These are phyloP conservation scores for Acanthornis magna DNA, from an alignment of 2,797 vertebrate genomes.

Conservation along the genomic window DNA sequence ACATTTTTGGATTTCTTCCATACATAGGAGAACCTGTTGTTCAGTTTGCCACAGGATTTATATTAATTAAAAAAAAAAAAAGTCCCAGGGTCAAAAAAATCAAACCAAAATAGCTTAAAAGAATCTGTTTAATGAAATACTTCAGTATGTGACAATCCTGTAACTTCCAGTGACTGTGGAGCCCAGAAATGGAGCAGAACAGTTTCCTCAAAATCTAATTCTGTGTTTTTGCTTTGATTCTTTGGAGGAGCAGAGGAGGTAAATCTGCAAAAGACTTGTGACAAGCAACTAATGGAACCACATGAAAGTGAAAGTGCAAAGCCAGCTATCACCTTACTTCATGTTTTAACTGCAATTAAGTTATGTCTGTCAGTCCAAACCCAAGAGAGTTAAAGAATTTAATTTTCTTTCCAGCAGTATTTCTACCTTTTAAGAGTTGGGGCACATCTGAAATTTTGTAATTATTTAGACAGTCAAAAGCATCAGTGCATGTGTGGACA, in stretches of 20 bases:
- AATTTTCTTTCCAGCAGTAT: neutral
- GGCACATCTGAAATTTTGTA: neutral
- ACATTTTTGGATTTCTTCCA: neutral
- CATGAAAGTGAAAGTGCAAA: neutral
- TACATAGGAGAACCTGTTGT: neutral
- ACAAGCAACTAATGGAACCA: neutral
- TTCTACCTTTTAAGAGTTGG: neutral
- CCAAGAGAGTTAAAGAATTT: neutral
- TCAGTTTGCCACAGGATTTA: neutral
- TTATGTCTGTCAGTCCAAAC: neutral
- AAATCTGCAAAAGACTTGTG: neutral
- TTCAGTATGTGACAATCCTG: neutral
- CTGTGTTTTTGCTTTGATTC: neutral
- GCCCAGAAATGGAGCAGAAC: neutral
- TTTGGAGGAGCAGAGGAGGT: neutral
- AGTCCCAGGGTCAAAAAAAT: neutral
- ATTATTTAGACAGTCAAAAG: neutral
- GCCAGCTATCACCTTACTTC: neutral
- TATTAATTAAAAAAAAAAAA: neutral
- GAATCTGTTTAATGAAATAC: neutral
- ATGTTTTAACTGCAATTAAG: neutral
- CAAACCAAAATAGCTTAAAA: neutral
- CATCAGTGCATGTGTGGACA: neutral
- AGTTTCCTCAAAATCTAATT: neutral
- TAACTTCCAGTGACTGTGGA: neutral